Conservation (phyloP, 1,140 invertebrate genomes). For the Drosophila bipectinata region DNA sequence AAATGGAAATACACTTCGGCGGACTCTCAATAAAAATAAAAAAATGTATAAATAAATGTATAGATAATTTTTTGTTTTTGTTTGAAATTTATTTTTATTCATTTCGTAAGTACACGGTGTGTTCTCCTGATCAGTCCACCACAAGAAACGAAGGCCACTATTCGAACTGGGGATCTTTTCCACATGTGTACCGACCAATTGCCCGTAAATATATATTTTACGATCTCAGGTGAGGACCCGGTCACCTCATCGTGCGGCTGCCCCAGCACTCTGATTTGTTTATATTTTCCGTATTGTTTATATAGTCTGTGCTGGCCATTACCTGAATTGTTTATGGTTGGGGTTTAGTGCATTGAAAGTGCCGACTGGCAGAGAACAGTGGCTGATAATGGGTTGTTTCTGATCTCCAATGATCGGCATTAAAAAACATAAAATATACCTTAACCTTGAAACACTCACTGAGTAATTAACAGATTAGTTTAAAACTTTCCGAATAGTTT, state of each 20-base stretch:
- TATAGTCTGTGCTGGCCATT: slow-evolving; percentile 28
- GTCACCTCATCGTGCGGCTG: slow-evolving; percentile 3
- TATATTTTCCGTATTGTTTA: slow-evolving; percentile 33
- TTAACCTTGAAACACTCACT: background rate
- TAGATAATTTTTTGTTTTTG: slow-evolving; percentile 15
- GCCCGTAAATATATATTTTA: slow-evolving; percentile 37
- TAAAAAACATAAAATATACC: background rate
- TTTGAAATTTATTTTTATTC: slow-evolving; percentile 32
- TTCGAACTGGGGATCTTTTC: background rate
- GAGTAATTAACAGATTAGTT: slow-evolving; percentile 18
- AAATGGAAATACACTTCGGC: slow-evolving; percentile 28
- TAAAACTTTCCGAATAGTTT: slow-evolving; percentile 1
- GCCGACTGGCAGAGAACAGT: slow-evolving; percentile 10
- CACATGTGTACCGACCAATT: slow-evolving; percentile 24
- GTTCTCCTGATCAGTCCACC: background rate
- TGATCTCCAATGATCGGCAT: background rate
- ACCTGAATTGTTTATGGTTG: slow-evolving; percentile 25
- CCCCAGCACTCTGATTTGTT: slow-evolving; percentile 16
- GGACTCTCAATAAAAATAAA: slow-evolving; percentile 40
- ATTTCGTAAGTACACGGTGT: slow-evolving; percentile 6
- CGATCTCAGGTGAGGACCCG: slow-evolving; percentile 8
- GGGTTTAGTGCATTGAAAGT: slow-evolving; percentile 33
- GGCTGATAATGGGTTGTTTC: slow-evolving; percentile 2
- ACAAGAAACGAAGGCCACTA: background rate
- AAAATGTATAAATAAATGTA: slow-evolving; percentile 44